These are phyloP conservation scores for Drosophila neutralis DNA, from an alignment of 2,888 invertebrate species.

Conservation along the genomic window DNA sequence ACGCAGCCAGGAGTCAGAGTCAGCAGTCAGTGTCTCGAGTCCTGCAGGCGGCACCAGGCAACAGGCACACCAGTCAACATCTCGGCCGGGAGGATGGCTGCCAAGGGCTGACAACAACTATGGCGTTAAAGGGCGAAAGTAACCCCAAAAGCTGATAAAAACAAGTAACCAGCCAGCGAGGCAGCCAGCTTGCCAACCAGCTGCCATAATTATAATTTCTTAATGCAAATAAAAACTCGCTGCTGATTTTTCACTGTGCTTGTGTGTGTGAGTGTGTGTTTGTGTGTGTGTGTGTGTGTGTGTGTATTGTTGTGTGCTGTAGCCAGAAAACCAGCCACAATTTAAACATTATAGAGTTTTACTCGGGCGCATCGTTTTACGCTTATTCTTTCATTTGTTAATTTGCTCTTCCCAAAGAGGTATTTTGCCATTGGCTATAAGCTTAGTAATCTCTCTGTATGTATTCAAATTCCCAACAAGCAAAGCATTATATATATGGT, in stretches of 20 bases:
- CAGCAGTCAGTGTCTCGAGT: constrained; percentile 1
- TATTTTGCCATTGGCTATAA: neutral
- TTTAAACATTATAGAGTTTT: constrained; percentile 71
- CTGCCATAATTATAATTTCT: constrained; percentile 81
- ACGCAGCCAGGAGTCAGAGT: constrained; percentile 31
- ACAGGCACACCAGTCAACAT: constrained; percentile 8
- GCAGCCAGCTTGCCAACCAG: constrained; percentile 46
- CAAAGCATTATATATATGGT: neutral
- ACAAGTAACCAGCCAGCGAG: constrained; percentile 28
- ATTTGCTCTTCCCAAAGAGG: constrained; percentile 17
- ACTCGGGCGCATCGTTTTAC: constrained; percentile 55
- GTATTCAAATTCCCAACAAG: accelerated
- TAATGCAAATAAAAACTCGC: constrained; percentile 77
- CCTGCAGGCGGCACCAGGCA: constrained; percentile 10
- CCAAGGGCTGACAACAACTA: constrained; percentile 26
- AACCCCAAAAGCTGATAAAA: constrained; percentile 79
- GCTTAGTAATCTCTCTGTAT: accelerated
- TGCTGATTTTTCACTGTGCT: constrained; percentile 63
- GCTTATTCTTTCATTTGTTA: constrained; percentile 41
- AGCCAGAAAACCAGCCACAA: constrained; percentile 58
- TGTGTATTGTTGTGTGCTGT: neutral
- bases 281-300: constrained; percentile 8
- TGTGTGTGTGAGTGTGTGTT: constrained; percentile 1
- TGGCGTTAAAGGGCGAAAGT: constrained; percentile 68
- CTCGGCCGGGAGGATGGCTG: constrained; percentile 20